Evolutionary conservation across 2,888 invertebrate species (phyloP), one percentile per base, ranked within the genome.

Genomic region (Lepidonotus clava): DNA sequence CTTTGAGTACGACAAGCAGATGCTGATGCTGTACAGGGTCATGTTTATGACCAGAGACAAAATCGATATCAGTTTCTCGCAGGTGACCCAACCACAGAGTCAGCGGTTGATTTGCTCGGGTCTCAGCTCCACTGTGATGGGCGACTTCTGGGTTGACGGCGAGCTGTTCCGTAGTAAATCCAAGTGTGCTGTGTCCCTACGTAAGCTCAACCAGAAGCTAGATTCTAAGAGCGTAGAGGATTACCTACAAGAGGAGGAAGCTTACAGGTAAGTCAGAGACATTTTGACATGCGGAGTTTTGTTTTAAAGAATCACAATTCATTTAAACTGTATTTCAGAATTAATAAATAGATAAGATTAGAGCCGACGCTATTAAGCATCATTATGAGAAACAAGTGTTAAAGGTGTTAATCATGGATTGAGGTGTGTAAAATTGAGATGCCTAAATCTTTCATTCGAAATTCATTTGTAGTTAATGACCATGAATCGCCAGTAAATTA

Each of bases 201-300:
- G 87, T 87, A 66, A 86, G 89, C 24, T 86, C 87, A 77, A 87
- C 71, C 46, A 77, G 53, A 76, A 89, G 46, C 66, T 88, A 83
- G 85, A 87, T 71, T 66, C 88, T 53, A n/a, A 88, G 6, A 90
- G 87, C 67, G 88, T 91, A 24, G 85, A 86, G 28, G 87, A 89
- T 51, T 88, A 89, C 40, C 87, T 89, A 8, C 83, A 83, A 77
- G 89, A 89, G 41, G 90, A 91, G 77, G 88, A 87, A 61, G 90
- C 90, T 14, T 91, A 91, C 86, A 90, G 89, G 91, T 91, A 88
- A 71, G n/a, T 56, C 46, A 11, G 8, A 46, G 46, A 18, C n/a
- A n/a, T n/a, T n/a, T n/a, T n/a, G n/a, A n/a, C n/a, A n/a, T n/a
- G n/a, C n/a, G n/a, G n/a, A n/a, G n/a, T n/a, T n/a, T n/a, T n/a